Evolutionary conservation across 2,113 vertebrate species (phyloP).

Genomic region (Myrmophylax atrothorax): DNA sequence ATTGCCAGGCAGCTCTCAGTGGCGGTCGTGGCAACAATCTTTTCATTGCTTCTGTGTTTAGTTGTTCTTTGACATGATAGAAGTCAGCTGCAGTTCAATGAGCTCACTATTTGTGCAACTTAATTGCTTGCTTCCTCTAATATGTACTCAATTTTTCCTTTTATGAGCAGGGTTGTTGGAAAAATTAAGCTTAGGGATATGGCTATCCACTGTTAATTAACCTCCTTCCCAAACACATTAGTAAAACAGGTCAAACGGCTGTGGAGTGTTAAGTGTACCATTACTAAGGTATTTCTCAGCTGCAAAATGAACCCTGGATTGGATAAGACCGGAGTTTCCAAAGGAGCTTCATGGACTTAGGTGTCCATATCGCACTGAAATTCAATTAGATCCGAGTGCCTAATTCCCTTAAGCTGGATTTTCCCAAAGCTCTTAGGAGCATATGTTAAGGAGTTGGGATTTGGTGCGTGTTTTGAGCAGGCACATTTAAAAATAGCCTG

Average conservation of each 20-base stretch:
- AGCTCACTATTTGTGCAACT: slow-evolving; percentile 84
- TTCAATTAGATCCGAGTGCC: background rate
- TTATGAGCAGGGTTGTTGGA: slow-evolving; percentile 85
- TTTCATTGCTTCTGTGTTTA: slow-evolving; percentile 83
- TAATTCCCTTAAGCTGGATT: slow-evolving; percentile 53
- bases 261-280: slow-evolving; percentile 76
- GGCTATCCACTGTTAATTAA: slow-evolving; percentile 83
- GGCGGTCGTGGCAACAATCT: slow-evolving; percentile 87
- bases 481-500: background rate
- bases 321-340: slow-evolving; percentile 38
- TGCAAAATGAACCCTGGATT: slow-evolving; percentile 56
- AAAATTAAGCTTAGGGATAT: slow-evolving; percentile 81
- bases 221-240: slow-evolving; percentile 84
- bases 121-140: slow-evolving; percentile 93
- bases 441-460: background rate
- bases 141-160: slow-evolving; percentile 84
- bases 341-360: background rate
- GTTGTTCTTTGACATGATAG: slow-evolving; percentile 87
- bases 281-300: slow-evolving; percentile 69
- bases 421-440: background rate
- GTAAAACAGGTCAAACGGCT: slow-evolving; percentile 79
- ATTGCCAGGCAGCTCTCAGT: slow-evolving; percentile 87
- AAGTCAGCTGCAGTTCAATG: slow-evolving; percentile 85
- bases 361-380: background rate
- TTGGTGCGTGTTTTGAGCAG: background rate